Conservation (phyloP, 2,113 vertebrate species). For the Channa argus region DNA sequence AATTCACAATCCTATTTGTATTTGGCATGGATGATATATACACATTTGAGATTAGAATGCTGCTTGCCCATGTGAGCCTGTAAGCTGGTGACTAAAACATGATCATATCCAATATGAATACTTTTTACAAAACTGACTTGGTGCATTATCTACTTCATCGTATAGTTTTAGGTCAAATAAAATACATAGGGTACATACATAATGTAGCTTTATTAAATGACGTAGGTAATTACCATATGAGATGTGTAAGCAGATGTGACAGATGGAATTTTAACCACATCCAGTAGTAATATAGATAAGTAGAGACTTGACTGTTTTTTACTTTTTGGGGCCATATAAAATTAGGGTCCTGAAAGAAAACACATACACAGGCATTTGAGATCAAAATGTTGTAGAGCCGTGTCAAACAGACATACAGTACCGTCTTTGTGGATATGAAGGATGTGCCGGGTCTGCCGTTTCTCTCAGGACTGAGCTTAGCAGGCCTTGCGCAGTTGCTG, state of each 20-base stretch:
- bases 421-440: conserved; percentile 68
- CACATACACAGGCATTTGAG: background rate
- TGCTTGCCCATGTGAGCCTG: no score
- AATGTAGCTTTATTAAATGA: no score
- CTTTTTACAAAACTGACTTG: background rate
- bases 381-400: background rate
- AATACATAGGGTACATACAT: no score
- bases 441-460: conserved; percentile 59
- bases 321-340: background rate
- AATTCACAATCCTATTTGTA: background rate
- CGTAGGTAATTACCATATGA: conserved; percentile 3
- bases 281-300: conserved; percentile 1
- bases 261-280: conserved; percentile 2
- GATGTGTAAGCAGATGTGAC: background rate
- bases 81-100: no score
- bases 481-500: conserved; percentile 32
- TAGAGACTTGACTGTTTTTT: background rate
- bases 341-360: background rate
- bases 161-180: no score
- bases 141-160: background rate
- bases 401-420: conserved; percentile 46
- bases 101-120: background rate
- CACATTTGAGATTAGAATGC: no score
- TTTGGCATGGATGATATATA: no score
- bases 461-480: conserved; percentile 28